phyloP scores from a whole-genome alignment of 2,797 vertebrate species.

The Hypotaenidia okinawae region DNA sequence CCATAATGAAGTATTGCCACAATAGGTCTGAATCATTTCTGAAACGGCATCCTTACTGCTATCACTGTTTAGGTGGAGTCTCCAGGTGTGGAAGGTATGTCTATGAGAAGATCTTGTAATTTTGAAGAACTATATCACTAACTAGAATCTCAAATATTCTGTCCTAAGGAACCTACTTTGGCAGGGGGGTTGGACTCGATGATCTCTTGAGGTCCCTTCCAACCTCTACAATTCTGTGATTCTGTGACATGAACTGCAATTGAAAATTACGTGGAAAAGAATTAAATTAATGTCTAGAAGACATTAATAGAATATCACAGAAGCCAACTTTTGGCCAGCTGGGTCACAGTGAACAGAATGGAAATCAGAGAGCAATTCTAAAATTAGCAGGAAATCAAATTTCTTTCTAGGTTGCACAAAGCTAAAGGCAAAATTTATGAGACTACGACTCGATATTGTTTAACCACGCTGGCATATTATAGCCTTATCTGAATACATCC shows the following conservation, averaged over 20 bases:
- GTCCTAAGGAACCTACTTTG: no score
- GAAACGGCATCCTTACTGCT: neutral
- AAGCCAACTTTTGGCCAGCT: rapidly evolving
- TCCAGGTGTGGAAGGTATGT: neutral
- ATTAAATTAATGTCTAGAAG: neutral
- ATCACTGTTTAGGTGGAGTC: rapidly evolving
- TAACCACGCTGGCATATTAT: neutral
- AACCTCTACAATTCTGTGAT: no score
- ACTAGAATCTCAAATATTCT: neutral
- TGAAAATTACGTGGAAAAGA: neutral
- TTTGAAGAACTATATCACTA: neutral
- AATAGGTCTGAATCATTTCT: neutral
- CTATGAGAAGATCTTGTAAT: neutral
- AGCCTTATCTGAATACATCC: neutral
- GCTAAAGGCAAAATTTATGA: neutral
- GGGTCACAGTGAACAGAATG: neutral
- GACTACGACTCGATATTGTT: neutral
- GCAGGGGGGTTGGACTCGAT: no score
- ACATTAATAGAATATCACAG: neutral
- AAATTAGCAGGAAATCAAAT: neutral
- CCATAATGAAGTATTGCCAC: neutral
- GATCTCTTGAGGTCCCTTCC: no score
- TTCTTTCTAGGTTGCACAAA: neutral
- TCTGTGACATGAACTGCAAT: neutral
- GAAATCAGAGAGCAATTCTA: neutral